Evolutionary conservation across 2,888 invertebrate genomes (phyloP).

Genomic region (Antheraea assamensis): DNA sequence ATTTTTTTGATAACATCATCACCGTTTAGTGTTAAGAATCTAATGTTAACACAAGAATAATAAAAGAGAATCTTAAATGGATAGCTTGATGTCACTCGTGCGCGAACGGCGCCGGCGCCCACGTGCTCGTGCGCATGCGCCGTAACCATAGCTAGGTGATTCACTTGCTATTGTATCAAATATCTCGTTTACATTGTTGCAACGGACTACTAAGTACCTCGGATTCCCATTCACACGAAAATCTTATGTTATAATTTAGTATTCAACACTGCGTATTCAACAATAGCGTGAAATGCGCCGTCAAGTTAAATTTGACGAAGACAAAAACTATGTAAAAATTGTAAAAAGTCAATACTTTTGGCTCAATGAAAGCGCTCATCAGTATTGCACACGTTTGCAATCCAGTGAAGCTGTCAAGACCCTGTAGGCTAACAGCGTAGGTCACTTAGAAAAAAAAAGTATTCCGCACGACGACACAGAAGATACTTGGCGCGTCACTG

Average conservation of each 20-base stretch:
- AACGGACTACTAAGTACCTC: neutral
- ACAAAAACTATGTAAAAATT: too few species aligned
- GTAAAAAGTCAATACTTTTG: too few species aligned
- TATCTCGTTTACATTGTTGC: neutral
- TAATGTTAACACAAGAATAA: neutral
- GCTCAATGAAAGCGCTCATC: too few species aligned
- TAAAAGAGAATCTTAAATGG: neutral
- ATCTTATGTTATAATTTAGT: neutral
- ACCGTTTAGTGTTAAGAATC: neutral
- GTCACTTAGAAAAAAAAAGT: too few species aligned
- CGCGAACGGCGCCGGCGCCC: neutral
- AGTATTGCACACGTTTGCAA: too few species aligned
- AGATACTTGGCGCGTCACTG: too few species aligned
- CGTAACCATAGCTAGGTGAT: neutral
- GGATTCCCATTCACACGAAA: neutral
- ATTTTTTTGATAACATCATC: neutral
- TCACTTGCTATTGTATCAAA: conserved; percentile 1
- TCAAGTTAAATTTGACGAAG: too few species aligned
- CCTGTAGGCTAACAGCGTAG: too few species aligned
- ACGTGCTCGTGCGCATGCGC: neutral
- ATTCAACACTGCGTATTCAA: too few species aligned
- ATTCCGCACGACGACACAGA: too few species aligned
- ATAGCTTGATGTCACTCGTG: neutral
- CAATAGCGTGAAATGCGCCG: too few species aligned
- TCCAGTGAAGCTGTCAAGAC: too few species aligned